Conservation (phyloP, 2,888 invertebrate species). For the Ophion costatus region DNA sequence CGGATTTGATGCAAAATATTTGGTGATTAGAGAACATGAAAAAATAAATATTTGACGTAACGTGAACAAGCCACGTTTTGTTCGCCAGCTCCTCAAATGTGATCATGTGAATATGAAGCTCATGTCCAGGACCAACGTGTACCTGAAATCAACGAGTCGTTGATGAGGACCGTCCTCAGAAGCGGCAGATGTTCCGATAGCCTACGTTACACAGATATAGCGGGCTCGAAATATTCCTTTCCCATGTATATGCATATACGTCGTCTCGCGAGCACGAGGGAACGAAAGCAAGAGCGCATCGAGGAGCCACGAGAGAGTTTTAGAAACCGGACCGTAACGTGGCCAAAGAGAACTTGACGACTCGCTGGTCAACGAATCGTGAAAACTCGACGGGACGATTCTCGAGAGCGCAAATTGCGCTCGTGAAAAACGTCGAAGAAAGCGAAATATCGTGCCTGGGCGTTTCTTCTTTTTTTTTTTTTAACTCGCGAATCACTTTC, state of each 20-base stretch:
- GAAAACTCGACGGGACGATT: slow-evolving; percentile 72
- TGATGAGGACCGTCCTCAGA: not conserved
- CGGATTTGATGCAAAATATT: no score
- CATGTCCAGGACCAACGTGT: not conserved
- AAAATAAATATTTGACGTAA: no score
- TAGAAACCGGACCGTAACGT: slow-evolving; percentile 76
- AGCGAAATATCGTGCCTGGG: slow-evolving; percentile 73
- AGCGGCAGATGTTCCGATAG: not conserved
- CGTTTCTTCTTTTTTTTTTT: not conserved
- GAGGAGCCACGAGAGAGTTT: slow-evolving; percentile 75
- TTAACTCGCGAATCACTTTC: slow-evolving; percentile 4
- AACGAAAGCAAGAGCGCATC: slow-evolving; percentile 74
- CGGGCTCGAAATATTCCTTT: not conserved
- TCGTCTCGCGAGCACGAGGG: slow-evolving; percentile 63
- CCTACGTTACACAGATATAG: not conserved
- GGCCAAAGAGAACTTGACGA: slow-evolving; percentile 19
- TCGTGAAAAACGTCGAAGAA: slow-evolving; percentile 75
- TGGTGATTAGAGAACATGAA: no score
- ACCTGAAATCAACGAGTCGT: not conserved
- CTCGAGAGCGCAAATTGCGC: slow-evolving; percentile 69
- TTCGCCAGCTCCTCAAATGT: no score
- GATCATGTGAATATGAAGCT: not conserved
- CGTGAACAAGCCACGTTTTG: no score
- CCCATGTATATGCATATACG: not conserved
- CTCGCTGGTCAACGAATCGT: slow-evolving; percentile 66